Percentiles rank a stretch among this genome's conserved stretches.
Conservation (phyloP, 1,140 invertebrate species). For the Drosophila ficusphila region DNA sequence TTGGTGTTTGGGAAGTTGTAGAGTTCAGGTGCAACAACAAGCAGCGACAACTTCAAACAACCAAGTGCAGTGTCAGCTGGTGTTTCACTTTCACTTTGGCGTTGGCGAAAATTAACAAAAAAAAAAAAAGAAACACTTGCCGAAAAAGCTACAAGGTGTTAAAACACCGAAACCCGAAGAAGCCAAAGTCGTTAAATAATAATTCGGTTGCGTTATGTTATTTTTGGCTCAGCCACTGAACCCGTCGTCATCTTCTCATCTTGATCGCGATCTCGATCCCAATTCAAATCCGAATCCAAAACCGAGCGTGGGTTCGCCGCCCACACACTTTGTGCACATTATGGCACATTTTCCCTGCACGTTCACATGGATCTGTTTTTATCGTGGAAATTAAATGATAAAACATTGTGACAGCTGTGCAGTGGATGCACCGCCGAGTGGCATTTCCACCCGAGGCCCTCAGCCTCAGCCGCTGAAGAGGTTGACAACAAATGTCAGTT, state of each 20-base stretch:
- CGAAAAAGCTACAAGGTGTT: slow-evolving; percentile 59
- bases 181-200: slow-evolving; percentile 71
- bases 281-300: slow-evolving; percentile 2
- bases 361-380: slow-evolving; percentile 78
- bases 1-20: slow-evolving; percentile 55
- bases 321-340: slow-evolving; percentile 24
- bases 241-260: slow-evolving; percentile 3
- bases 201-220: slow-evolving; percentile 69
- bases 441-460: slow-evolving; percentile 52
- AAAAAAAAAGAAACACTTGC: too few species aligned
- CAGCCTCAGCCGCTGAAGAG: slow-evolving; percentile 43
- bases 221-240: slow-evolving; percentile 63
- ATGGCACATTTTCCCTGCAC: not conserved
- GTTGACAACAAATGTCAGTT: slow-evolving; percentile 76
- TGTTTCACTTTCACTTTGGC: slow-evolving; percentile 72
- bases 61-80: slow-evolving; percentile 72
- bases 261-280: slow-evolving; percentile 3
- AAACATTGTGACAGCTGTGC: slow-evolving; percentile 81
- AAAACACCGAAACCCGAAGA: slow-evolving; percentile 57
- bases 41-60: slow-evolving; percentile 58
- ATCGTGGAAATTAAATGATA: slow-evolving; percentile 83
- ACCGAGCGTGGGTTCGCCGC: slow-evolving; percentile 19
- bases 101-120: too few species aligned
- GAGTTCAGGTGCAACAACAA: slow-evolving; percentile 74
- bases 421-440: slow-evolving; percentile 55